These are phyloP conservation scores for Chloropsis cyanopogon DNA, from an alignment of 2,113 vertebrate genomes.

Conservation along the genomic window DNA sequence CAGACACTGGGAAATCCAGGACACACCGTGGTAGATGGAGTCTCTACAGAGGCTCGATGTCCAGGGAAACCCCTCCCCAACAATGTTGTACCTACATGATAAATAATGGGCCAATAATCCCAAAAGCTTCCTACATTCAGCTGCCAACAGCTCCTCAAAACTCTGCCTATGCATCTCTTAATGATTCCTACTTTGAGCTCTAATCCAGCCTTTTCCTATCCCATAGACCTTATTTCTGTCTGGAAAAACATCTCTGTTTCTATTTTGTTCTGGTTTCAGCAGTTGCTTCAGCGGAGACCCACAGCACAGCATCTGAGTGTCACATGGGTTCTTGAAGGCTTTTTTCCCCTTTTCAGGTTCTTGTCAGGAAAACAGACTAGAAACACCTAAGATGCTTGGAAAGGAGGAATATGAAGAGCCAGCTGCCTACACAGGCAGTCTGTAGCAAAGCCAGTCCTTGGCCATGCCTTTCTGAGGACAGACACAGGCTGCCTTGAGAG, in stretches of 20 bases:
- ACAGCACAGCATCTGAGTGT: neutral
- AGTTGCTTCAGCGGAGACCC: neutral
- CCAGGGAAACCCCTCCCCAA: neutral
- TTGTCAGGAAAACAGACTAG: neutral
- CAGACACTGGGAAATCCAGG: neutral
- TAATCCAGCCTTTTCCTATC: neutral
- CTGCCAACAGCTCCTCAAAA: neutral
- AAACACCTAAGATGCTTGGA: neutral
- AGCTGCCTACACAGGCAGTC: neutral
- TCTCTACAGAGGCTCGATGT: neutral
- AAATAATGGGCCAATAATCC: neutral
- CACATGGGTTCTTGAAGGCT: neutral
- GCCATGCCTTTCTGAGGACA: neutral
- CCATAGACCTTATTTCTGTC: neutral
- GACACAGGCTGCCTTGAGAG: neutral
- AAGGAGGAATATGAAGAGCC: neutral
- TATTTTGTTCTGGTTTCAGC: neutral
- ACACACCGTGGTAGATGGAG: fast-evolving
- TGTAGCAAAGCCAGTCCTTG: neutral
- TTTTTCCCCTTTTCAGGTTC: neutral
- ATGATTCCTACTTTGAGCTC: neutral
- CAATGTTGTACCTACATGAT: neutral
- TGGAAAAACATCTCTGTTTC: neutral
- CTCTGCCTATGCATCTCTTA: neutral
- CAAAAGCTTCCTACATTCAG: neutral